Conservation (phyloP, 2,113 vertebrate species). For the Sigmodon hispidus region DNA sequence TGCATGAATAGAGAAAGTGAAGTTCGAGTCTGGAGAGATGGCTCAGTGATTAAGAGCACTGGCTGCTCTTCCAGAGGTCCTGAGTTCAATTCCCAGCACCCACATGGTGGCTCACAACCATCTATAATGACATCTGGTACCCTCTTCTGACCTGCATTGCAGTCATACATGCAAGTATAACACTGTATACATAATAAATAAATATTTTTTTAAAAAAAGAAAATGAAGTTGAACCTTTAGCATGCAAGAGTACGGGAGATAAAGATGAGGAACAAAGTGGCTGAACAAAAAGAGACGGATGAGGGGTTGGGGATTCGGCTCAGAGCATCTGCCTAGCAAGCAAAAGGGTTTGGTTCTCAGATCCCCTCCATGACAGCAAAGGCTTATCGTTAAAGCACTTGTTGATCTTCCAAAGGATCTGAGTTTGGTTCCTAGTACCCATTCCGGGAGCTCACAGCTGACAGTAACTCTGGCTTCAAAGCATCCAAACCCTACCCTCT, state of each 20-base stretch:
- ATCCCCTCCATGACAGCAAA: too few relatives aligned
- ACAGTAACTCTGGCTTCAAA: background rate
- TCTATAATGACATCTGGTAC: too few relatives aligned
- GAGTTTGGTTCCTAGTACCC: background rate
- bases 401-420: background rate
- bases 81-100: too few relatives aligned
- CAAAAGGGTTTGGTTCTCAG: background rate
- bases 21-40: too few relatives aligned
- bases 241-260: background rate
- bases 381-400: background rate
- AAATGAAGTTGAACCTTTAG: background rate
- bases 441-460: background rate
- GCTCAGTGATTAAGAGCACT: too few relatives aligned
- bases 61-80: too few relatives aligned
- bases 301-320: background rate
- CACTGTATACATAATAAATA: too few relatives aligned
- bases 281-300: background rate
- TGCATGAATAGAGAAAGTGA: background rate
- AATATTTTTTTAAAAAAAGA: too few relatives aligned
- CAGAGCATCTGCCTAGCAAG: background rate
- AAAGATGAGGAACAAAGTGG: background rate
- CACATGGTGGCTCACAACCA: too few relatives aligned
- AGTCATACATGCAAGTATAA: too few relatives aligned
- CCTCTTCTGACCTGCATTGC: too few relatives aligned
- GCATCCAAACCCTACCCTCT: background rate